Base-by-base conservation (phyloP, 2,797 vertebrate genomes). In the Meriones psammophilus region DNA sequence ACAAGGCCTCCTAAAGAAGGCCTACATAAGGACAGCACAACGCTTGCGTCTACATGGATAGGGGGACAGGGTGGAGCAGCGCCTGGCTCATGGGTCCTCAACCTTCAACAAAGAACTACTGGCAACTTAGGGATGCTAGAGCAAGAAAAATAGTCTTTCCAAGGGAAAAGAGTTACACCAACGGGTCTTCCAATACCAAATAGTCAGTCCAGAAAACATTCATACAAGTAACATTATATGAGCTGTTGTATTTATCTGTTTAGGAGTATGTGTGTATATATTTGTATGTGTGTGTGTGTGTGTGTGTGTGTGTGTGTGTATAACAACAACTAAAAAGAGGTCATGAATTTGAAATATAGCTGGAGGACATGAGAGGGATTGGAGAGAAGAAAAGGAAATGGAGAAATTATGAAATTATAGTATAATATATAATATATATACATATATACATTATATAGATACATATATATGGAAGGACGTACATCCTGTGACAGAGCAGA, bases 391-490 rank as follows among this genome's bases (percentile, higher is more conserved):
- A 77, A 66, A 2, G 0, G 28, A 33, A n/a, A 10, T 18, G 17
- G 6, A 28, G 17, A 33, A 50, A 68, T 85, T 39, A 66, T 66
- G 28, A 5, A 84, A 42, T 66, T 33, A 17, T 10, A 28, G 17
- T 54, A 69, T 10, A 66, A 66, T 30, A 66, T 26, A 14, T 42
- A 46, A 42, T 42, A 58, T 36, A 20, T 36, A 20, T 30, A 8
- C 24, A 28, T 28, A 15, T 46, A 46, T 76, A 14, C 30, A 14
- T 30, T 77, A 9, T n/a, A n/a, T 20, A 42, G 15, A 6, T 17
- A 46, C 7, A 15, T 18, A 50, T 18, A 50, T n/a, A n/a, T 15
- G 50, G 20, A 12, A 1, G 15, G 0, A 22, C 0, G 15, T n/a
- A 33, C 30, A n/a, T 9, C 6, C 20, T 50, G 39, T 71, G 26